phyloP scores from a whole-genome alignment of 2,888 invertebrate species.

The Deilephila elpenor region DNA sequence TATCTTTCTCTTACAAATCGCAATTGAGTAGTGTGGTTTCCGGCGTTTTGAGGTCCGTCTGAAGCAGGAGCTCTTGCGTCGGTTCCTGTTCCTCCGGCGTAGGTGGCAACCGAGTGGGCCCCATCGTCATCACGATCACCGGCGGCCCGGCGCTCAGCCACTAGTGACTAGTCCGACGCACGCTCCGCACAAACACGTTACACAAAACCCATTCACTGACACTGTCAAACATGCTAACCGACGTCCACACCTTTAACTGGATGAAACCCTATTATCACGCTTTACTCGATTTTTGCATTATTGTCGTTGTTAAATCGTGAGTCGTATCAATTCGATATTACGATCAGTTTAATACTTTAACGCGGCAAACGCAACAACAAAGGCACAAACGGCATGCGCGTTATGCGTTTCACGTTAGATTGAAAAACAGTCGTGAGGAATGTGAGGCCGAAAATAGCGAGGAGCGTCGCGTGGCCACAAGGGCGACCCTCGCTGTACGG shows the following conservation, averaged over 20 bases:
- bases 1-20: slow-evolving; percentile 61
- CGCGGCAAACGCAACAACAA: slow-evolving; percentile 67
- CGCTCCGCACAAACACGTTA: slow-evolving; percentile 55
- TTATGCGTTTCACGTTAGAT: slow-evolving; percentile 82
- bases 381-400: slow-evolving; percentile 77
- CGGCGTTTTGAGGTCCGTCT: slow-evolving; percentile 58
- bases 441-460: slow-evolving; percentile 83
- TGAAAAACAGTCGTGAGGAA: slow-evolving; percentile 83
- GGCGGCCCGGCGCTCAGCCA: slow-evolving; percentile 56
- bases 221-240: slow-evolving; percentile 60
- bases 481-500: slow-evolving; percentile 76
- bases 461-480: slow-evolving; percentile 79
- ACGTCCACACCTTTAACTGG: slow-evolving; percentile 46
- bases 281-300: slow-evolving; percentile 46
- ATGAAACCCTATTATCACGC: slow-evolving; percentile 36
- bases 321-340: slow-evolving; percentile 53
- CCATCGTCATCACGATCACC: slow-evolving; percentile 65
- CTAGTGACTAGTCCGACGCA: slow-evolving; percentile 73
- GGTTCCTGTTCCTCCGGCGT: slow-evolving; percentile 76
- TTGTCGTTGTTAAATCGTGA: slow-evolving; percentile 52
- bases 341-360: slow-evolving; percentile 53
- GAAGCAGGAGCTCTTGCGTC: slow-evolving; percentile 53
- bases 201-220: slow-evolving; percentile 58
- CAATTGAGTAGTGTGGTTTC: slow-evolving; percentile 55
- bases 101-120: slow-evolving; percentile 74